Evolutionary conservation across 1,140 invertebrate species (phyloP).

Genomic region (Brachionus calyciflorus): DNA sequence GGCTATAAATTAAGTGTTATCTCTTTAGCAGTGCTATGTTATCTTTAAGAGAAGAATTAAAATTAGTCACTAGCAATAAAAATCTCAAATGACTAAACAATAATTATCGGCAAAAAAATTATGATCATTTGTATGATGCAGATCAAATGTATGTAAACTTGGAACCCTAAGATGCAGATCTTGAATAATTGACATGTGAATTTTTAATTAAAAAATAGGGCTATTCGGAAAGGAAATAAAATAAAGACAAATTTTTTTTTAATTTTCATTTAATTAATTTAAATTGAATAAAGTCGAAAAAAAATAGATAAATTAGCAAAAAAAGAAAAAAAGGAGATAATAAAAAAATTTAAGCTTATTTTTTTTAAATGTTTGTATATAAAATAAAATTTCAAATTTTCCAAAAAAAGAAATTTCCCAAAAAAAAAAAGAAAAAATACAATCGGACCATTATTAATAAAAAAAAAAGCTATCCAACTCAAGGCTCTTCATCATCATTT

Average conservation of each 20-base stretch:
- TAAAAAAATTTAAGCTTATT: not conserved
- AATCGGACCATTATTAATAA: not conserved
- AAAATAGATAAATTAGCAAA: constrained; percentile 19
- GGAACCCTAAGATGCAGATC: no score
- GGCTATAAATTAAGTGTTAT: no score
- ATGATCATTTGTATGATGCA: no score
- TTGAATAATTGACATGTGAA: no score
- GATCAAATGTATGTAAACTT: no score
- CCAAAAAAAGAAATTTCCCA: not conserved
- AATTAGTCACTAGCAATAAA: no score
- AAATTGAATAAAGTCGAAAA: constrained; percentile 11
- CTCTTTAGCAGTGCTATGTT: no score
- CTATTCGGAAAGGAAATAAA: not conserved
- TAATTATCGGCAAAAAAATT: no score
- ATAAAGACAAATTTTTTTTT: not conserved
- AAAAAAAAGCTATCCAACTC: not conserved
- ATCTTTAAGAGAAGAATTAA: no score
- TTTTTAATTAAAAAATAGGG: no score
- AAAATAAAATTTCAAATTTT: constrained; percentile 31
- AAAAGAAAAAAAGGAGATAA: not conserved
- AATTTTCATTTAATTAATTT: not conserved
- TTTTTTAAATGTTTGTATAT: constrained; percentile 7
- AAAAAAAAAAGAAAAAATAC: constrained; percentile 7
- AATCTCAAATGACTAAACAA: no score
- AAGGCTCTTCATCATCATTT: constrained; percentile 12